Base-by-base conservation (phyloP, 2,888 invertebrate genomes). In the Drosophila tanythrix region DNA sequence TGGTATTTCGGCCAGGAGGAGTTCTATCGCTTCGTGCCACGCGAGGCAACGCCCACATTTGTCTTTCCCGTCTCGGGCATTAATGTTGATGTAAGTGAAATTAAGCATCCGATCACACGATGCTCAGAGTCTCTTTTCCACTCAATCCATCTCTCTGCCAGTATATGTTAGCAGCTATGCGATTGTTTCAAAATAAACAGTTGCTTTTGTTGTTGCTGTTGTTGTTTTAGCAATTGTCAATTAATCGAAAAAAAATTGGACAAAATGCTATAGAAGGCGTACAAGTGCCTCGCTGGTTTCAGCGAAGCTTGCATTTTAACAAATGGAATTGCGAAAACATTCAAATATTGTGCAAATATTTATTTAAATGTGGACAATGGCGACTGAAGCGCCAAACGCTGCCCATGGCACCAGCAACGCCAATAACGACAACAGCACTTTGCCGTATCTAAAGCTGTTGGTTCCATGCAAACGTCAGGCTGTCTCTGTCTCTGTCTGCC, bases 21-120 rank as follows among this genome's bases (percentile, higher is more conserved):
- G 91, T 95, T 95, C 92, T 95, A 95, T 92, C 94, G 95, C 79
- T 95, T 93, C 90, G 94, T 94, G 67, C 95, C 95, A 40, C 95
- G 94, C 79, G 95, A 95, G 88, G 91, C 93, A 51, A 95, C 94
- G 40, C 94, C 95, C 62, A 94, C 94, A 73, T 93, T 94, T 75
- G 94, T 94, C 69, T 95, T 95, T 90, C 92, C 94, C 25, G 94
- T 94, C 63, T 93, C 94, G 43, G 94, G 94, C 80, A 94, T 95
- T 80, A 93, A 94, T 90, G 94, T 95, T 68, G 95, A 95, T 91
- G 95, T 95, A 92, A 94, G 95, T 94, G 60, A 71, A 84, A 85
- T 72, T 80, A 80, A 80, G 71, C 70, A 67, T 61, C 7, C 58
- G 53, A 74, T 69, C 53, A 55, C 38, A 57, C 10, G 5, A n/a